Evolutionary conservation across 2,888 invertebrate species (phyloP), one percentile per base, ranked within the genome.

Genomic region (Diaphora mendica): DNA sequence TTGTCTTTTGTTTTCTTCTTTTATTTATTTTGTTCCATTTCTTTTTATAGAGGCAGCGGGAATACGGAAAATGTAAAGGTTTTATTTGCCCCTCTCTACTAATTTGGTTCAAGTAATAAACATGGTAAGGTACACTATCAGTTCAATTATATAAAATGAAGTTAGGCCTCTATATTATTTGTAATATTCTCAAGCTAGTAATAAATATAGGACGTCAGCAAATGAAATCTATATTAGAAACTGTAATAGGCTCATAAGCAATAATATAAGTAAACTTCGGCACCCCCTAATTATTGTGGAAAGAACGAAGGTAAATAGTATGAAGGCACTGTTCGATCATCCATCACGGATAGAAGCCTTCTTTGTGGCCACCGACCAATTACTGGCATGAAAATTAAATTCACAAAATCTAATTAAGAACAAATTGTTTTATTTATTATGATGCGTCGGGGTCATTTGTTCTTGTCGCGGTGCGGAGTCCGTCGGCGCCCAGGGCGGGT

Each of bases 361-460:
- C 95, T 95, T 95, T 95, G 95, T 95, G 94, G 91, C 94, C 93
- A 93, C 95, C 95, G 94, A 95, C 95, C 95, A 94, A 95, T 95
- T 95, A 95, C 95, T 87, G 92, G 91, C 95, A 95, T 95, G 95
- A 95, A 95, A 95, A 95, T 95, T 95, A 95, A 95, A 95, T 95
- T 95, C 95, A 95, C 95, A 94, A 95, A 95, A 95, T 95, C 95
- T 95, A 95, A 95, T 95, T 95, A 95, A 94, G 94, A 95, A 94
- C 94, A 95, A 95, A 95, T 95, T 95, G 95, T 95, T 95, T 95
- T 95, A 95, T 95, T 95, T 95, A 95, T 95, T 95, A 95, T 95
- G 95, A 95, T 95, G 94, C 95, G 95, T 93, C 86, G 91, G 86
- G 93, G 94, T 94, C 94, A 95, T 95, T 95, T 95, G 95, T 95